Conservation (phyloP, 2,888 invertebrate genomes). For the Coelogynopora nodosa region DNA sequence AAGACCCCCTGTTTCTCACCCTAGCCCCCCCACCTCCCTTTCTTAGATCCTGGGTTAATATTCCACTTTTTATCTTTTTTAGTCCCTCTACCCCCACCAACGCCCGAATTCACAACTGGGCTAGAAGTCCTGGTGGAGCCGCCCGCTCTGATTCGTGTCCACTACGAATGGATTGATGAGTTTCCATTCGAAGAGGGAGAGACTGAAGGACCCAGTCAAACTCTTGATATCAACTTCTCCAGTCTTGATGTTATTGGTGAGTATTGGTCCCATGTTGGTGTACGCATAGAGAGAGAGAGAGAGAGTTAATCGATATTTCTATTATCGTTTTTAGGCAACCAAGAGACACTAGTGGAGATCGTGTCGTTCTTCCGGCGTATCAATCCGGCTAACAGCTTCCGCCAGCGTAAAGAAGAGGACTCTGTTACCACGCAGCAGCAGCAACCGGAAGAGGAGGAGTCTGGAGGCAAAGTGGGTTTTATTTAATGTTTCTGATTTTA, state of each 20-base stretch:
- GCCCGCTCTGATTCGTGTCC: not conserved
- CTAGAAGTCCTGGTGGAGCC: not conserved
- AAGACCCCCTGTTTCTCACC: too few relatives aligned
- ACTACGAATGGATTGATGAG: conserved; percentile 63
- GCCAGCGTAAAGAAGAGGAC: conserved; percentile 1
- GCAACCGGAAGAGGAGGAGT: too few relatives aligned
- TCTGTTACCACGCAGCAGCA: not conserved
- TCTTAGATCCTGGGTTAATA: too few relatives aligned
- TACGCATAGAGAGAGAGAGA: not conserved
- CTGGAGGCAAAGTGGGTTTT: too few relatives aligned
- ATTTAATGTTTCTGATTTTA: too few relatives aligned
- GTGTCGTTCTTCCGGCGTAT: conserved; percentile 80
- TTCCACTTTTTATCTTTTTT: too few relatives aligned
- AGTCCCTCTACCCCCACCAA: too few relatives aligned
- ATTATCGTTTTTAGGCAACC: conserved; percentile 70
- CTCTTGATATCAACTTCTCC: conserved; percentile 85
- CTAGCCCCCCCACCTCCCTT: too few relatives aligned
- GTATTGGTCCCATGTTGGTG: conserved; percentile 49
- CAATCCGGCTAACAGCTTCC: conserved; percentile 35
- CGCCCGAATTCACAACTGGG: not conserved
- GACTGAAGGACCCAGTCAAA: conserved; percentile 64
- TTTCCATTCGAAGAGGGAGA: conserved; percentile 45
- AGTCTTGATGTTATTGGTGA: conserved; percentile 86
- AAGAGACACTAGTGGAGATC: conserved; percentile 87
- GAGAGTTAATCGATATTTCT: too few relatives aligned